Evolutionary conservation across 2,888 invertebrate species (phyloP), one percentile per base, ranked within the genome.

Genomic region (Teinopalpus imperialis): DNA sequence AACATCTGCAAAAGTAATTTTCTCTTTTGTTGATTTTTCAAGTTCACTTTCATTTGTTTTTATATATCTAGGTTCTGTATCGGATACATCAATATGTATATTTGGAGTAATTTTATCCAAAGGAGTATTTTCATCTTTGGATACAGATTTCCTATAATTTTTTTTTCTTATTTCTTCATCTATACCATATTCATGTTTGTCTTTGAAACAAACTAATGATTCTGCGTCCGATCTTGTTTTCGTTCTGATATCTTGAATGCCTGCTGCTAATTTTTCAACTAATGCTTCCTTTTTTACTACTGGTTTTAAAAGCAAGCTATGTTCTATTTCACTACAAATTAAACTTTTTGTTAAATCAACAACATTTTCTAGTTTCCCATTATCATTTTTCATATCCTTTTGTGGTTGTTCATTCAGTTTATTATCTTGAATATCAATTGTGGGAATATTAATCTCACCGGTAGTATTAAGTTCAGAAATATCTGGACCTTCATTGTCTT

Each of bases 401-500:
- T 36, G 14, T 24, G 5, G 36, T n/a, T n/a, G n/a, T n/a, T n/a
- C n/a, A n/a, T n/a, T n/a, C n/a, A n/a, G n/a, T n/a, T n/a, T n/a
- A n/a, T n/a, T n/a, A n/a, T n/a, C n/a, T n/a, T n/a, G n/a, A 6
- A 24, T n/a, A 8, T 16, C 14, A 16, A 5, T 14, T 10, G 10
- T 7, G n/a, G 10, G 16, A 3, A 10, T 14, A 14, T 37, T 18
- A 2, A 8, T 9, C 10, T 9, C 26, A 14, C 3, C 3, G 8
- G 10, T 7, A 18, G 20, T 30, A n/a, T 29, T 8, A 10, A 21
- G 29, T 69, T 69, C 59, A 76, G 74, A 4, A 5, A 47, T 31
- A n/a, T n/a, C n/a, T n/a, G n/a, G n/a, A 36, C 53, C 47, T 4
- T 63, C 59, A 13, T 63, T 58, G 49, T 73, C 70, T 54, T 95